Base-by-base conservation (phyloP, 2,113 vertebrate species). In the Prinia subflava region DNA sequence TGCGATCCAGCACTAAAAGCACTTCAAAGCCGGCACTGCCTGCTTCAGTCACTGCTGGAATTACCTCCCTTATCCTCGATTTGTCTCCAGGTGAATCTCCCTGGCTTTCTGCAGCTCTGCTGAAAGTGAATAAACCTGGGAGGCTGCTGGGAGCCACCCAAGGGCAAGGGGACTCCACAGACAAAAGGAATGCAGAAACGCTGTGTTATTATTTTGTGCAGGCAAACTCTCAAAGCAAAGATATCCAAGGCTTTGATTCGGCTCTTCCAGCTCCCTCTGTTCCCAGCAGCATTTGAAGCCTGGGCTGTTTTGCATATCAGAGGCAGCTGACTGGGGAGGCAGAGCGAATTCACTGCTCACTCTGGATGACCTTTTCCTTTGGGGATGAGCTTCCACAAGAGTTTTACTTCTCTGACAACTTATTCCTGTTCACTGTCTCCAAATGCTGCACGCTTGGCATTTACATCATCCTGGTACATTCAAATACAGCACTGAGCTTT, bases 201-300 rank as follows among this genome's bases (percentile, higher is more conserved):
- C 50, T 83, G 28, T 78, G 76, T 95, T 96, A 87, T 81, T 77
- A 64, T 91, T 95, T 85, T 56, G 85, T 89, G 94, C 85, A 87
- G 90, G 90, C 65, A 64, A 83, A 90, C 68, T 86, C 79, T 92
- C 88, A 46, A 90, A 85, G 91, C 65, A 69, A 91, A 88, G 64
- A 46, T 68, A 78, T 65, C 79, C 73, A 24, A 83, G 76, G 92
- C 83, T 96, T 96, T 96, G 93, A 96, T 97, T 96, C 41, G 31
- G 7, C 78, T 92, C 56, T 94, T 71, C 56, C 78, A 83, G 64
- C 81, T 81, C 44, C 28, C 41, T 86, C 85, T 93, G 68, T 50
- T 95, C 78, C 75, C 57, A 39, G 59, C 28, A 76, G 78, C 84
- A 74, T 94, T 96, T 95, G 94, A 95, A 96, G 90, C n/a, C 64